These are phyloP conservation scores for Coregonus clupeaformis DNA, from an alignment of 2,113 vertebrate genomes.

Conservation along the genomic window DNA sequence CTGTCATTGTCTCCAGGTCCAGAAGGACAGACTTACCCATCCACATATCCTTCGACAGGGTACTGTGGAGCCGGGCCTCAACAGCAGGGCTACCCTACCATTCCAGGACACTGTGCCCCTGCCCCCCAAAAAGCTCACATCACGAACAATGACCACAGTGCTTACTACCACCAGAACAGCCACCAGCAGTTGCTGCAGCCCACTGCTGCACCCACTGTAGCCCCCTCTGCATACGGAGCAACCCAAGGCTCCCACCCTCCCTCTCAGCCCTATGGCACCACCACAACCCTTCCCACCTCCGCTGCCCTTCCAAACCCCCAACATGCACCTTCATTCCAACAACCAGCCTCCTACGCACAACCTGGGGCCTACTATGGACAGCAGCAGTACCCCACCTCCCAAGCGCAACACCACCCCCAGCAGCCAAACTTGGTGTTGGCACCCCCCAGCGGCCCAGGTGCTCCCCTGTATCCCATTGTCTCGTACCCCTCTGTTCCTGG, in stretches of 20 bases:
- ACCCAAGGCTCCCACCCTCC: conserved; percentile 65
- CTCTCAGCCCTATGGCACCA: conserved; percentile 70
- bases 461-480: conserved; percentile 75
- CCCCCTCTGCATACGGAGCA: conserved; percentile 61
- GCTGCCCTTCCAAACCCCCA: conserved; percentile 65
- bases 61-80: conserved; percentile 75
- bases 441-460: conserved; percentile 58
- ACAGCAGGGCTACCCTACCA: conserved; percentile 67
- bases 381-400: conserved; percentile 71
- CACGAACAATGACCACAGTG: conserved; percentile 72
- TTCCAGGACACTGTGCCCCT: conserved; percentile 75
- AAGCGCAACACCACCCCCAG: conserved; percentile 71
- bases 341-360: conserved; percentile 61
- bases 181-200: conserved; percentile 76
- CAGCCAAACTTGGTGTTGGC: conserved; percentile 71
- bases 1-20: conserved; percentile 75
- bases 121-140: conserved; percentile 79
- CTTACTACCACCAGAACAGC: conserved; percentile 79
- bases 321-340: conserved; percentile 73
- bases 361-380: conserved; percentile 79
- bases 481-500: conserved; percentile 78
- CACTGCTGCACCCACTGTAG: conserved; percentile 57
- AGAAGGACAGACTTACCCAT: conserved; percentile 69
- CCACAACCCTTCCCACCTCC: conserved; percentile 61
- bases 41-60: conserved; percentile 71